These are phyloP conservation scores for Poicephalus meyeri DNA, from an alignment of 2,113 vertebrate genomes.

Conservation along the genomic window DNA sequence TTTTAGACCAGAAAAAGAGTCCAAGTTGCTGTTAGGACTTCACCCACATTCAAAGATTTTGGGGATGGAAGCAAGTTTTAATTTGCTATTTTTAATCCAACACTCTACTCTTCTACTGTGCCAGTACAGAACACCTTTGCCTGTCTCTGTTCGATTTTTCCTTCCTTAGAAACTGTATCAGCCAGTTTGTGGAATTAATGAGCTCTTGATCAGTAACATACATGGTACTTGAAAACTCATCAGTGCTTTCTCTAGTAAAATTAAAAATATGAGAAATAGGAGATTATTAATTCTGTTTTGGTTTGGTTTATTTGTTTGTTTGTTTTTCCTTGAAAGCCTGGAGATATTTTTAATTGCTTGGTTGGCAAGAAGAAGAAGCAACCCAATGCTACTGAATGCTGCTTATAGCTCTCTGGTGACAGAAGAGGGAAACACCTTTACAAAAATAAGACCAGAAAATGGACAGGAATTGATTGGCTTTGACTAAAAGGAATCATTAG, in stretches of 20 bases:
- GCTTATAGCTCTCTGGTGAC: not conserved
- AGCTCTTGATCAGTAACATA: not conserved
- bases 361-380: not conserved
- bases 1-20: not conserved
- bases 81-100: not conserved
- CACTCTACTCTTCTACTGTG: not conserved
- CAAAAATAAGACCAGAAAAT: not conserved
- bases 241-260: not conserved
- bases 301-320: not conserved
- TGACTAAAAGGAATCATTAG: not conserved
- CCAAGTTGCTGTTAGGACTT: not conserved
- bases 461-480: not conserved
- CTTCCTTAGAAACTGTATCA: not conserved
- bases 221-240: not conserved
- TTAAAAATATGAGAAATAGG: not conserved
- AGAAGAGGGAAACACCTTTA: not conserved
- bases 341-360: not conserved
- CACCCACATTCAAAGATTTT: not conserved
- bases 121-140: not conserved
- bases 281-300: not conserved
- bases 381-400: not conserved
- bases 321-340: not conserved
- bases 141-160: not conserved
- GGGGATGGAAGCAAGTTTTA: not conserved
- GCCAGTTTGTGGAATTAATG: not conserved